Percentiles rank a stretch among this genome's conserved stretches.
These are phyloP conservation scores for Callospermophilus lateralis DNA, from an alignment of 2,113 vertebrate genomes.

Conservation along the genomic window DNA sequence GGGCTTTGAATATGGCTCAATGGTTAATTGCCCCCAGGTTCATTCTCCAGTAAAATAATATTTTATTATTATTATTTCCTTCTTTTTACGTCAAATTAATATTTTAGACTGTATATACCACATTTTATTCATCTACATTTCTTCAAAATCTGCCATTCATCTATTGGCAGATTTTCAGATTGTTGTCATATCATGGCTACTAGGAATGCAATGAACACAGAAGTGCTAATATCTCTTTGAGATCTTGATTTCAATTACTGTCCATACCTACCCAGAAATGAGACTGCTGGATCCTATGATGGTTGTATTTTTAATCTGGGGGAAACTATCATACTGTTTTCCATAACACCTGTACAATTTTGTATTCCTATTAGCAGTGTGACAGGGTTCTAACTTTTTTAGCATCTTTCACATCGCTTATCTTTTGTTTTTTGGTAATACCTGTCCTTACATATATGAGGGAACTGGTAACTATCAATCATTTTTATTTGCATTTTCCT, in stretches of 20 bases:
- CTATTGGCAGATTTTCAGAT: background rate
- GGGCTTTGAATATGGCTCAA: too few species aligned
- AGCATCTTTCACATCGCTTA: background rate
- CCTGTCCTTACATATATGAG: background rate
- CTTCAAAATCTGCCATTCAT: background rate
- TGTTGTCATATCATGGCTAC: background rate
- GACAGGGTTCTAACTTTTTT: background rate
- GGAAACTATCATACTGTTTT: background rate
- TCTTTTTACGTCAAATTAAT: background rate
- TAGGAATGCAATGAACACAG: background rate
- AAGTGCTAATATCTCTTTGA: background rate
- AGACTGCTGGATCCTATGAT: background rate
- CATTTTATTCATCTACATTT: background rate
- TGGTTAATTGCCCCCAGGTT: too few species aligned
- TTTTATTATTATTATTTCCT: background rate
- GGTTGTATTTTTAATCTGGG: background rate
- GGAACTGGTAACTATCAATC: background rate
- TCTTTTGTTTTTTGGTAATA: background rate
- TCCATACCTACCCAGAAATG: background rate
- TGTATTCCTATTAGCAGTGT: background rate
- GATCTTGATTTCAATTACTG: background rate
- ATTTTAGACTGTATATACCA: background rate
- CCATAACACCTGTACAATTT: background rate
- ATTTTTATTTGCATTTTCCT: background rate
- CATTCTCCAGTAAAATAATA: too few species aligned